Conservation (phyloP, 2,113 vertebrate genomes). For the Todiramphus saurophagus region DNA sequence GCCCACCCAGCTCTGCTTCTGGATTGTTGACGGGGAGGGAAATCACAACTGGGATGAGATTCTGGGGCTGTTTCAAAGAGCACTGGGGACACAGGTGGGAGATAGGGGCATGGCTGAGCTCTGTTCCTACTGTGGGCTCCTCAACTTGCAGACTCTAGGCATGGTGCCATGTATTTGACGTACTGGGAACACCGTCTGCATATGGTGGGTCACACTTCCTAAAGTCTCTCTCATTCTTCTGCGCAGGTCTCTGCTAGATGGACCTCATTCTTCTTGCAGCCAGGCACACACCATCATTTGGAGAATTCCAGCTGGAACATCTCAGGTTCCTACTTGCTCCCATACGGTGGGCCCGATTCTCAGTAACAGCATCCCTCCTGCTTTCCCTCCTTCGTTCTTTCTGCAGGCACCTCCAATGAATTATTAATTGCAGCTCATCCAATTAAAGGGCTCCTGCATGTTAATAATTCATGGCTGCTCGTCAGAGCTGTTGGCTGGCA, state of each 20-base stretch:
- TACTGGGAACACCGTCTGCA: not conserved
- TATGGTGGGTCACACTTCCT: not conserved
- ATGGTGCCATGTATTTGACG: accelerated
- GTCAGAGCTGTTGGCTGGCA: slow-evolving; percentile 39
- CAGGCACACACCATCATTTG: not conserved
- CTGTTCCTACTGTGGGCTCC: not conserved
- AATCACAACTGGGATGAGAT: not conserved
- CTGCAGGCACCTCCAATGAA: slow-evolving; percentile 31
- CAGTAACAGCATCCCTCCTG: not conserved
- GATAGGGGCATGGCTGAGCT: not conserved
- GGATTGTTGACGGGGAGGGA: not conserved
- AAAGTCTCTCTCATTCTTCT: not conserved
- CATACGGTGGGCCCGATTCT: not conserved
- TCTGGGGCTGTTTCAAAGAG: not conserved
- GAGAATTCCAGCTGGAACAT: not conserved
- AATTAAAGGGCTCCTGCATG: slow-evolving; percentile 50
- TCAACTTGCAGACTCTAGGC: not conserved
- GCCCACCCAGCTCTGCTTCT: not conserved
- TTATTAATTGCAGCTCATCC: slow-evolving; percentile 65
- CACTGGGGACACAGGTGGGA: not conserved
- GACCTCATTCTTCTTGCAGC: not conserved
- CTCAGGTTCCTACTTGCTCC: not conserved
- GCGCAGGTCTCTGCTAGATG: not conserved
- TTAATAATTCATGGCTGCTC: slow-evolving; percentile 61
- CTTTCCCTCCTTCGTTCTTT: not conserved